Conservation (phyloP, 64 coral and sea anemone species). For the Acropora tenuis region DNA sequence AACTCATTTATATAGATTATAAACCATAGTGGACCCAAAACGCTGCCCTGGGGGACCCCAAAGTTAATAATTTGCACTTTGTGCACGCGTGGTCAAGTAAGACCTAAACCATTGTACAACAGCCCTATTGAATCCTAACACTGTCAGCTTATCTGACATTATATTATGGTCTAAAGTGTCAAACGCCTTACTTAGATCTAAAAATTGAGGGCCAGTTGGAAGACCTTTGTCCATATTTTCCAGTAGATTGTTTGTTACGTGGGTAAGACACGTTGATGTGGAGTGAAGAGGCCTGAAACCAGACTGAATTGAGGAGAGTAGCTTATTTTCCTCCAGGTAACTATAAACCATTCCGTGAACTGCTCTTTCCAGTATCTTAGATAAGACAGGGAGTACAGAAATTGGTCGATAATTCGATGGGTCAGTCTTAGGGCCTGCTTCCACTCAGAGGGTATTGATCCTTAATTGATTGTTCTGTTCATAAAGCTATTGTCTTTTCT, state of each 20-base stretch:
- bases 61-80: no score
- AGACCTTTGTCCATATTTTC: background rate
- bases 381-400: background rate
- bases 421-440: constrained; percentile 37
- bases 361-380: background rate
- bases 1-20: no score
- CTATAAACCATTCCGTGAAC: background rate
- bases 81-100: no score
- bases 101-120: no score
- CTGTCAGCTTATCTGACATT: background rate
- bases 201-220: constrained; percentile 38
- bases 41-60: no score
- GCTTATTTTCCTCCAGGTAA: constrained; percentile 14
- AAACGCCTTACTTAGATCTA: constrained; percentile 18
- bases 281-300: constrained; percentile 4
- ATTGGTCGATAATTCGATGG: background rate
- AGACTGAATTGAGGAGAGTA: background rate
- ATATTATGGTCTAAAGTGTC: background rate
- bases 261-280: constrained; percentile 9
- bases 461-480: no score
- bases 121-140: no score
- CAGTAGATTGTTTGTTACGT: constrained; percentile 27
- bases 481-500: no score
- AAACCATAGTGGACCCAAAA: no score
- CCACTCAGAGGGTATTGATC: background rate